Conservation (phyloP, 2,888 invertebrate species). For the Stenchaetothrips biformis region DNA sequence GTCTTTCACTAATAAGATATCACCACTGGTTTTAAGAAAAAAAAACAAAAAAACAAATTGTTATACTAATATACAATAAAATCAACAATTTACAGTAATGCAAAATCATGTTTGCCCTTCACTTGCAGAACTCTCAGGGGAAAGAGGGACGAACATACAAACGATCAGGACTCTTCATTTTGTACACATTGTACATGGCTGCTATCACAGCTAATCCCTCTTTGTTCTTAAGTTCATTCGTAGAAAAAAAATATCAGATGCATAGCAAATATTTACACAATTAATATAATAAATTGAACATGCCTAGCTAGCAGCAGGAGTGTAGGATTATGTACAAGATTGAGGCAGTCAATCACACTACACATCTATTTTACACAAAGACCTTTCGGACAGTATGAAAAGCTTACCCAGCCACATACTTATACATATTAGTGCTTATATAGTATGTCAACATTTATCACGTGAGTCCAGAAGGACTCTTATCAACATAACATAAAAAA, state of each 20-base stretch:
- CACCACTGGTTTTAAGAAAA: conserved; percentile 9
- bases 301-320: conserved; percentile 20
- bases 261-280: conserved; percentile 23
- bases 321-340: conserved; percentile 18
- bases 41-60: background rate
- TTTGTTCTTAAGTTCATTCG: conserved; percentile 19
- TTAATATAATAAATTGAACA: conserved; percentile 22
- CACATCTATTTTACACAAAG: conserved; percentile 2
- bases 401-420: conserved; percentile 15
- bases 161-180: conserved; percentile 4
- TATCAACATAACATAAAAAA: conserved; percentile 24
- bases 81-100: conserved; percentile 14
- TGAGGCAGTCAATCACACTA: background rate
- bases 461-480: conserved; percentile 18
- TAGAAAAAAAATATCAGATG: conserved; percentile 25
- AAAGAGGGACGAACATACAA: conserved; percentile 10
- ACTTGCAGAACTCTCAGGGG: conserved; percentile 8
- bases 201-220: conserved; percentile 24
- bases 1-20: conserved; percentile 10
- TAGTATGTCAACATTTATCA: conserved; percentile 25
- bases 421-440: conserved; percentile 7
- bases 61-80: conserved; percentile 15
- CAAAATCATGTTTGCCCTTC: background rate
- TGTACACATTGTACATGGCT: conserved; percentile 20
- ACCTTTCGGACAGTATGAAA: background rate